Base-by-base conservation (phyloP, 2,888 invertebrate genomes). In the Furcula furcula region DNA sequence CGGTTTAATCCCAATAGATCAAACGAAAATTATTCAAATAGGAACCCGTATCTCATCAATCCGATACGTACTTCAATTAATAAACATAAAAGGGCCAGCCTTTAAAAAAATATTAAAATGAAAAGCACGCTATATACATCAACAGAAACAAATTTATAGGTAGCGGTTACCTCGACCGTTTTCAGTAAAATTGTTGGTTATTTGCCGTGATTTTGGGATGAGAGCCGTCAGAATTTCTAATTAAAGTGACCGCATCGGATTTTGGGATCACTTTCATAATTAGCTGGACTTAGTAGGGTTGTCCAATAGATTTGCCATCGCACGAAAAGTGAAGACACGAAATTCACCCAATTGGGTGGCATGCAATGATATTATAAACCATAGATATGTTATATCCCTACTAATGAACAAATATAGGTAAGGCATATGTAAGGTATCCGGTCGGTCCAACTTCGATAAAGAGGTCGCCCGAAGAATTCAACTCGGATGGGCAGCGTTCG, bases 201-300 rank as follows among this genome's bases (percentile, higher is more conserved):
- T 42, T 42, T 42, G 27, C 23, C 29, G n/a, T 31, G 25, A 15
- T 34, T 39, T 39, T 28, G 31, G 29, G 29, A 28, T 35, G 23
- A 23, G 23, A 38, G 34, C 23, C 34, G 19, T 36, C 14, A 36
- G 36, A 35, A 35, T 37, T 54, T 50, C 36, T 52, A 44, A 60
- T 61, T 49, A 46, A 45, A 40, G 36, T 40, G 34, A 51, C 36
- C 39, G 18, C 31, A 7, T 3, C 14, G 9, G 1, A 14, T 15
- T 22, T 22, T 16, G 7, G 5, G 29, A 21, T 4, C 10, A 21
- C 10, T 10, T 21, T 21, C 10, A 21, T 20, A 20, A 20, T 21
- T 21, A 21, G 21, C 21, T 5, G 4, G 21, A 10, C 21, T 19
- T 19, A n/a, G n/a, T n/a, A 20, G 21, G 10, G 21, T n/a, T n/a